phyloP scores from a whole-genome alignment of 2,888 invertebrate species.

The Acheta domesticus region DNA sequence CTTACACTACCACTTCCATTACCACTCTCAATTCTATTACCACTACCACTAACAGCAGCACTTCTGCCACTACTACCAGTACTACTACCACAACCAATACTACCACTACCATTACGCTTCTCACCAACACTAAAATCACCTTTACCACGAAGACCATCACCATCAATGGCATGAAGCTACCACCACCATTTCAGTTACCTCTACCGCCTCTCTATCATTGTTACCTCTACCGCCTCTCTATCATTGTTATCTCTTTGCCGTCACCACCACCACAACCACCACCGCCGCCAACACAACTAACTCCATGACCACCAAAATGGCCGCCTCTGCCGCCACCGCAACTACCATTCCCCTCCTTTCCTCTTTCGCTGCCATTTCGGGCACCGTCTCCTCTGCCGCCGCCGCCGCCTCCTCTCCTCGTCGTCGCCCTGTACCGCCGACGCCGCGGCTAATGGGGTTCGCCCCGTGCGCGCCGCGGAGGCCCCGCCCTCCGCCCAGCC shows the following conservation, averaged over 20 bases:
- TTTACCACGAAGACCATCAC: not conserved
- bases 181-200: no score
- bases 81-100: no score
- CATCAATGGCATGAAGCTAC: not conserved
- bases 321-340: not conserved
- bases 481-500: not conserved
- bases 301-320: no score
- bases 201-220: no score
- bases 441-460: not conserved
- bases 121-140: not conserved
- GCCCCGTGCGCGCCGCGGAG: not conserved
- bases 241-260: no score
- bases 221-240: no score
- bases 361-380: not conserved
- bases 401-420: conserved; percentile 20
- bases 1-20: not conserved
- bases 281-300: not conserved
- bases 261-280: no score
- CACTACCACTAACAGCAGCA: not conserved
- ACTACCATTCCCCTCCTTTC: not conserved
- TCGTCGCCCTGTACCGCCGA: not conserved
- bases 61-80: not conserved
- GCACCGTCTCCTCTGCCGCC: conserved; percentile 3
- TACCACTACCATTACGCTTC: not conserved
- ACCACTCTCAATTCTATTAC: no score